phyloP scores from a whole-genome alignment of 2,113 vertebrate genomes.

The Gasterosteus aculeatus region DNA sequence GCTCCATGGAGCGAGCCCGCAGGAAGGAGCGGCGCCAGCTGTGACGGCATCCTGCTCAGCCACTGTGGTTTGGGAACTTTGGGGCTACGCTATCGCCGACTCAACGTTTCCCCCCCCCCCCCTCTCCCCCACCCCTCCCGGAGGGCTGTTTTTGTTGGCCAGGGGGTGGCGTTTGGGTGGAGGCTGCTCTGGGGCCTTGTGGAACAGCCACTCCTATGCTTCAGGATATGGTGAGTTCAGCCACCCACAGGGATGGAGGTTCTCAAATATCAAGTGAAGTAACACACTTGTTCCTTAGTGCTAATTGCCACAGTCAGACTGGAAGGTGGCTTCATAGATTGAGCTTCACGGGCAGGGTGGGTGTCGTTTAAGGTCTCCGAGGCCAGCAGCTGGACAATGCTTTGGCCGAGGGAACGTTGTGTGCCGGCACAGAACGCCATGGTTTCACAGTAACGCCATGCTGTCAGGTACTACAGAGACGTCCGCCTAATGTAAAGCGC shows the following conservation, averaged over 20 bases:
- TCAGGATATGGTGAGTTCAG: constrained; percentile 68
- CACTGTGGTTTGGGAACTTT: constrained; percentile 75
- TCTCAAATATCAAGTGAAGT: constrained; percentile 75
- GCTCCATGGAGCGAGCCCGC: constrained; percentile 70
- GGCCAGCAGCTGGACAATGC: constrained; percentile 71
- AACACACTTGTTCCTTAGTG: constrained; percentile 70
- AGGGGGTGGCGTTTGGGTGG: constrained; percentile 75
- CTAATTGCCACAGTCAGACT: constrained; percentile 75
- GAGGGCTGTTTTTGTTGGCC: constrained; percentile 80
- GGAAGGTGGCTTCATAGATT: constrained; percentile 76
- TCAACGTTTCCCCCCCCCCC: constrained; percentile 67
- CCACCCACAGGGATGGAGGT: constrained; percentile 68
- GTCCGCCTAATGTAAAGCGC: constrained; percentile 65
- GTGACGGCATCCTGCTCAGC: constrained; percentile 78
- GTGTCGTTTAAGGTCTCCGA: constrained; percentile 75
- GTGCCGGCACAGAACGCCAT: constrained; percentile 57
- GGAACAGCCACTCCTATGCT: constrained; percentile 63
- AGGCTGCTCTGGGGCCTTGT: constrained; percentile 58
- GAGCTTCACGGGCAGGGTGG: constrained; percentile 75
- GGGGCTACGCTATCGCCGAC: constrained; percentile 70
- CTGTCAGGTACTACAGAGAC: constrained; percentile 63
- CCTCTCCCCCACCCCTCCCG: constrained; percentile 72
- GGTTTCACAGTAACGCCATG: constrained; percentile 58
- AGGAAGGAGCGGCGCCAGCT: constrained; percentile 81
- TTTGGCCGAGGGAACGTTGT: constrained; percentile 58